Evolutionary conservation across 2,797 vertebrate genomes (phyloP).

Genomic region (Acipenser ruthenus): DNA sequence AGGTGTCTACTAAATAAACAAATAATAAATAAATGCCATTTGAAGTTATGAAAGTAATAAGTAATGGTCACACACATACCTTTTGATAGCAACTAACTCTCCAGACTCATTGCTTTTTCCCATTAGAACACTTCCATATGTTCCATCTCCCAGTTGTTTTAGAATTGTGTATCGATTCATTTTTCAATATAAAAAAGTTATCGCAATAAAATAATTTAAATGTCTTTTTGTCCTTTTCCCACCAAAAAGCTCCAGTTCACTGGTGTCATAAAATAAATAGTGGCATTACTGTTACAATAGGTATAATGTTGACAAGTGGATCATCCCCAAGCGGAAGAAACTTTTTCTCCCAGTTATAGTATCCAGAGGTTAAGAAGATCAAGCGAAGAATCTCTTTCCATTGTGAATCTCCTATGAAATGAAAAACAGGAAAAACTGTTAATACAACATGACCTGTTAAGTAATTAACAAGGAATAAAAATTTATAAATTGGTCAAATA

Average conservation of each 20-base stretch:
- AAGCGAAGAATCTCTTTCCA: background rate
- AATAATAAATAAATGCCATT: too few species aligned
- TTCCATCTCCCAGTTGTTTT: constrained; percentile 89
- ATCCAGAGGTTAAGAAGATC: background rate
- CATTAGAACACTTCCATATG: constrained; percentile 93
- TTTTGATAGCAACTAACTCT: constrained; percentile 94
- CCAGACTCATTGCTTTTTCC: constrained; percentile 91
- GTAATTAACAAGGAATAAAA: too few species aligned
- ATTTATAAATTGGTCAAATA: too few species aligned
- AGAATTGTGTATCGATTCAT: constrained; percentile 96
- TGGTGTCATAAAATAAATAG: constrained; percentile 5
- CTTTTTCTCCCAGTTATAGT: constrained; percentile 20
- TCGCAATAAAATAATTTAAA: constrained; percentile 4
- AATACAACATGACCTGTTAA: too few species aligned
- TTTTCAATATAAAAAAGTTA: constrained; percentile 39
- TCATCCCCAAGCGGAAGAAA: constrained; percentile 15
- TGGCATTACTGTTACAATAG: constrained; percentile 17
- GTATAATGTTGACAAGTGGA: constrained; percentile 22
- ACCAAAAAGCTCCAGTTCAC: background rate
- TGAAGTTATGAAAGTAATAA: background rate
- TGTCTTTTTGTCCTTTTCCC: background rate
- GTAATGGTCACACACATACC: constrained; percentile 50
- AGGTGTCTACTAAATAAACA: too few species aligned
- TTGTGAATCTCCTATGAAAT: background rate
- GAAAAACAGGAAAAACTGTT: background rate